These are phyloP conservation scores for Maniola hyperantus DNA, from an alignment of 2,888 invertebrate genomes.

Conservation along the genomic window DNA sequence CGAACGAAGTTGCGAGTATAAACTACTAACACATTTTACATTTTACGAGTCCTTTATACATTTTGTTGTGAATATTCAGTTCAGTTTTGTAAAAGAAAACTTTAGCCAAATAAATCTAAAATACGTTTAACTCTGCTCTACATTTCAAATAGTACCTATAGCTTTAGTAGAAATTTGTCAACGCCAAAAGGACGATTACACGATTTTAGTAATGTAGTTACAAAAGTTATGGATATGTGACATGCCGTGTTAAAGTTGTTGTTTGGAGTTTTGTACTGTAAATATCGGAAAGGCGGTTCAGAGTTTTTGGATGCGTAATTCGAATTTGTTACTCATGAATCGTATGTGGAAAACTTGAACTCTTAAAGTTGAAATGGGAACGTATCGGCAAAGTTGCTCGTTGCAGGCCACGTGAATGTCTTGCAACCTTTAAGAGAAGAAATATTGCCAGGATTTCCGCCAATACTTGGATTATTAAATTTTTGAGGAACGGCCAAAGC, in stretches of 20 bases:
- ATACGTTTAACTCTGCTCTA: neutral
- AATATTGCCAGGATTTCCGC: conserved; percentile 33
- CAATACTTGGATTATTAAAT: conserved; percentile 44
- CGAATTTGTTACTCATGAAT: conserved; percentile 61
- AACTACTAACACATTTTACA: no score
- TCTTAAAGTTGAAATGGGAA: conserved; percentile 52
- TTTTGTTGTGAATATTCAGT: no score
- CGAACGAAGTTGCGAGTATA: no score
- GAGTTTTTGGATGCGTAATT: conserved; percentile 50
- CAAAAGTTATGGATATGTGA: conserved; percentile 43
- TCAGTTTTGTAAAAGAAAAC: no score
- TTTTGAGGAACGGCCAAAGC: conserved; percentile 39
- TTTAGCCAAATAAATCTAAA: neutral
- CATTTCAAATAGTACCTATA: neutral
- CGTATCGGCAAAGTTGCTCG: conserved; percentile 53
- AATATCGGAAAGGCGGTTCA: conserved; percentile 59
- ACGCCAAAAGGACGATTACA: conserved; percentile 4
- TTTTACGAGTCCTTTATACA: no score
- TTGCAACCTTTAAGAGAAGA: conserved; percentile 39
- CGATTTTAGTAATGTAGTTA: conserved; percentile 12
- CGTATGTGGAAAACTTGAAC: conserved; percentile 54
- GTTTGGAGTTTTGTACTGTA: conserved; percentile 46
- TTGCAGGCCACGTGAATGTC: conserved; percentile 50
- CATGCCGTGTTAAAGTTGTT: conserved; percentile 57
- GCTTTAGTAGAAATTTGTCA: conserved; percentile 26